Base-by-base conservation (phyloP, 2,888 invertebrate species). In the Atethmia centrago region DNA sequence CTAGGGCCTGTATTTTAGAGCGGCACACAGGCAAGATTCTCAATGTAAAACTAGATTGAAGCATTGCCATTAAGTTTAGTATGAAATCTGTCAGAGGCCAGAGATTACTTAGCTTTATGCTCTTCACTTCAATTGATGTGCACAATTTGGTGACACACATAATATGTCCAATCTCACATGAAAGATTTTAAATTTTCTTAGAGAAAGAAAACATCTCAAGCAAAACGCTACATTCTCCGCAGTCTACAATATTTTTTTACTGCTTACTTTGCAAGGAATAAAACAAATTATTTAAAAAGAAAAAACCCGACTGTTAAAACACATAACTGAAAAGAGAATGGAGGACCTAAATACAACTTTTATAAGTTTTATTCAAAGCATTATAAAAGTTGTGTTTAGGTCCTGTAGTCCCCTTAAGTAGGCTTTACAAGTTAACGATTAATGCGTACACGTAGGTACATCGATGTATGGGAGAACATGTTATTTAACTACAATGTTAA, bases 231-330 rank as follows among this genome's bases (percentile, higher is more conserved):
- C n/a, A 21, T 51, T 40, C 12, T 28, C 12, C 28, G 7, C 40
- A 25, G 4, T 63, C 28, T 28, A 40, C 0, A 45, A 56, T 47
- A 5, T n/a, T 42, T 28, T n/a, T 47, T 19, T 45, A 36, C 51
- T 45, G 16, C 21, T 62, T 25, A 12, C 49, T 53, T 55, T 40
- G 45, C 55, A 31, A 56, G 64, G n/a, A 64, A 64, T 56, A 73
- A 31, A 36, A 31, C 31, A 31, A 3, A 4, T 31, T 4, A 3
- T 31, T 31, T 4, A 31, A 31, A n/a, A n/a, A n/a, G n/a, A n/a
- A n/a, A n/a, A n/a, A n/a, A n/a, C n/a, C n/a, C n/a, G n/a, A n/a
- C n/a, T n/a, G n/a, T n/a, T n/a, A n/a, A n/a, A n/a, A n/a, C n/a
- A n/a, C n/a, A n/a, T n/a, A n/a, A n/a, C n/a, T n/a, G n/a, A n/a